phyloP scores from a whole-genome alignment of 2,797 vertebrate species.

The Triplophysa bombifrons region DNA sequence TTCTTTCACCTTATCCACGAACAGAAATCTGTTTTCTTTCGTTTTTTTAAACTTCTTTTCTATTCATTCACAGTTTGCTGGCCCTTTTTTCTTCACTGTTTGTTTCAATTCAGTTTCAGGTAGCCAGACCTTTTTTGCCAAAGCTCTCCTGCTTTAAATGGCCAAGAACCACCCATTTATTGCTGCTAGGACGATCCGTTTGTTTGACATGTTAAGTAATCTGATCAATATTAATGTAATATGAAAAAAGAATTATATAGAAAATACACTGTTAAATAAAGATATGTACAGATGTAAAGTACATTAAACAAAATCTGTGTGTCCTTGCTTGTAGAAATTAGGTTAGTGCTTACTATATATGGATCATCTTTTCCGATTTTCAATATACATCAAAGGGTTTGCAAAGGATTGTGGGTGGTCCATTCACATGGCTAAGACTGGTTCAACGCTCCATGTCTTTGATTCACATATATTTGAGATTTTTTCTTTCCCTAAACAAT shows the following conservation, averaged over 20 bases:
- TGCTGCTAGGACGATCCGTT: not conserved
- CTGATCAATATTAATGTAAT: not conserved
- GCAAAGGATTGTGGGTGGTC: not conserved
- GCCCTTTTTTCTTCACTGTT: not conserved
- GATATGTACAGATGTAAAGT: not conserved
- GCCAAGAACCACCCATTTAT: not conserved
- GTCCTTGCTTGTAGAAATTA: not conserved
- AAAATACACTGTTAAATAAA: too few relatives aligned
- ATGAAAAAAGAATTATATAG: too few relatives aligned
- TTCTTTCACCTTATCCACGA: not conserved
- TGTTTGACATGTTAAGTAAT: not conserved
- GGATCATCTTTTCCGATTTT: not conserved
- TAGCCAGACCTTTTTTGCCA: not conserved
- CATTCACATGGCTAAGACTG: not conserved
- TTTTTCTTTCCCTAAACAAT: slow-evolving; percentile 47
- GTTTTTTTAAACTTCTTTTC: not conserved
- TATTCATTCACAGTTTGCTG: not conserved
- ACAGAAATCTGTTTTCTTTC: not conserved
- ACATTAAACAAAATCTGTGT: not conserved
- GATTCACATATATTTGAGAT: slow-evolving; percentile 47
- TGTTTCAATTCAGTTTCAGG: not conserved
- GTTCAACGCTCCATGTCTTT: slow-evolving; percentile 7
- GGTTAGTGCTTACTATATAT: not conserved
- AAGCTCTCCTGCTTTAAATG: not conserved
- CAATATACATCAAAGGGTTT: too few relatives aligned